phyloP scores from a whole-genome alignment of 2,797 vertebrate species.

The Pelodytes ibericus region DNA sequence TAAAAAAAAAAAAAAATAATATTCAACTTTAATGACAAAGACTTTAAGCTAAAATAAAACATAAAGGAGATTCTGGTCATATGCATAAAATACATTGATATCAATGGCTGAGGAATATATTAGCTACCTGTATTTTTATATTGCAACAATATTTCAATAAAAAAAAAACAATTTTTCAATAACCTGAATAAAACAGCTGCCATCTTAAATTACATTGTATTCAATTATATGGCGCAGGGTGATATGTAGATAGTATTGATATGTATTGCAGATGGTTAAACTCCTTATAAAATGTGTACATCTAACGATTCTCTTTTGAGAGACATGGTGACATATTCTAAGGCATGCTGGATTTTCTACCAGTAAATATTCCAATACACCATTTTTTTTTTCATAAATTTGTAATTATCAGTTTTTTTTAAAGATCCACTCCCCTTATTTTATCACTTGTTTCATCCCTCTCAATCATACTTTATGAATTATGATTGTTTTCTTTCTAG shows the following conservation, averaged over 20 bases:
- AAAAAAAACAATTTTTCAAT: conserved; percentile 78
- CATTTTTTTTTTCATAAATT: neutral
- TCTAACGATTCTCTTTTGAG: conserved; percentile 62
- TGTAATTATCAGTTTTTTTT: neutral
- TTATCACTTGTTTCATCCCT: too few relatives aligned
- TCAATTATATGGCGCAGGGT: conserved; percentile 66
- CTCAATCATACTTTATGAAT: too few relatives aligned
- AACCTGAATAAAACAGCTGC: conserved; percentile 71
- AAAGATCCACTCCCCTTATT: too few relatives aligned
- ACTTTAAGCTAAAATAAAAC: conserved; percentile 76
- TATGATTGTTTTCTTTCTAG: too few relatives aligned
- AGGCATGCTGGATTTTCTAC: conserved; percentile 41
- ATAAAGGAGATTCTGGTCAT: conserved; percentile 64
- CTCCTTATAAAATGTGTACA: conserved; percentile 65
- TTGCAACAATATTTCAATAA: conserved; percentile 80
- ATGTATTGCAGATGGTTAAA: conserved; percentile 71
- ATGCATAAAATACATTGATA: conserved; percentile 72
- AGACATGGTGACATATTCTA: conserved; percentile 52
- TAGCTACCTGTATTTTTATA: conserved; percentile 70
- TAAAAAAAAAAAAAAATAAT: conserved; percentile 63
- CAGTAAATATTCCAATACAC: conserved; percentile 15
- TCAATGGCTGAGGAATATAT: conserved; percentile 59
- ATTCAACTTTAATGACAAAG: conserved; percentile 73
- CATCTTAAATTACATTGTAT: conserved; percentile 75
- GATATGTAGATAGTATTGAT: conserved; percentile 66